Base-by-base conservation (phyloP, 64 coral and sea anemone genomes). In the Pachyseris speciosa region DNA sequence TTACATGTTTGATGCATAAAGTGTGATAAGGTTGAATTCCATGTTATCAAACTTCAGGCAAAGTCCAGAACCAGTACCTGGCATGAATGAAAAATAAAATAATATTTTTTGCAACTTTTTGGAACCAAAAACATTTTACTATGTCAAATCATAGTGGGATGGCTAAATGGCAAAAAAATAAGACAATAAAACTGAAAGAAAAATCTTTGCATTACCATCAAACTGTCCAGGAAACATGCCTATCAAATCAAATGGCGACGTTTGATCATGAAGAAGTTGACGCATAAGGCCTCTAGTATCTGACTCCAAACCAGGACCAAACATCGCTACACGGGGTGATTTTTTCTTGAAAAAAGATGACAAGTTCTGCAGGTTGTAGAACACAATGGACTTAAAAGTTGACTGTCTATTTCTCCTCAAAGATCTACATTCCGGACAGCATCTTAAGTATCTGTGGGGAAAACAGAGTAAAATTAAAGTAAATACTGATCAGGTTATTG, bases 271-370 rank as follows among this genome's bases (percentile, higher is more conserved):
- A 19, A 99, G 65, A 47, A 99, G 78, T 42, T 91, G 74, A 41
- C 84, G 86, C 13, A 92, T 89, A 38, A 99, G 80, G 19, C 61
- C 78, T 85, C 89, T 94, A 16, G 96, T 95, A 12, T 89, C 80
- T 39, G 93, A 92, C 13, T 98, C 96, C 12, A 98, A 83, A 15
- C 96, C 96, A 5, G 96, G 96, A 55, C 96, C 96, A 93, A 98
- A 98, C 96, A 98, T 98, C 1, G 92, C 93, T 1, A 98, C 85
- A 19, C 84, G 74, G 10, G 93, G 77, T 60, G 96, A 90, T 10
- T 64, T 70, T 60, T 68, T 92, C 20, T 52, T 75, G 44, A 95
- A 98, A 9, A 98, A 78, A 7, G 48, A 66, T 6, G 87, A 83
- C 20, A 95, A 37, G 22, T 92, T 88, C 61, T 92, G 89, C 25